Evolutionary conservation across 2,113 vertebrate genomes (phyloP), one percentile per base, ranked within the genome.

Genomic region (Tragelaphus imberbis): DNA sequence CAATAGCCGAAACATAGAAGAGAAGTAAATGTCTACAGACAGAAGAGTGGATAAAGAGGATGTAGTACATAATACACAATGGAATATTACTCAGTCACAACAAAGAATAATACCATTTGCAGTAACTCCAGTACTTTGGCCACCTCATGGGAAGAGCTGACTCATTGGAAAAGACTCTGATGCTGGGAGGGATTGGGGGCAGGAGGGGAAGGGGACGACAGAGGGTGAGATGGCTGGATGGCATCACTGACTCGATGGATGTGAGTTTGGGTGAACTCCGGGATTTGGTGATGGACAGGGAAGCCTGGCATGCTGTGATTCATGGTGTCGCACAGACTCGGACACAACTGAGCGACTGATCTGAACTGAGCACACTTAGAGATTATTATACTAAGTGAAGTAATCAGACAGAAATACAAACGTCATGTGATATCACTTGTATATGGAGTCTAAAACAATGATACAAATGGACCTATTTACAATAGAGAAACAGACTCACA

Each of bases 1-100:
- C 14, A 47, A 28, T 1, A 79, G 14, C 75, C 7, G 27, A 47
- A 27, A 28, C 25, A 49, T 16, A 47, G 25, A 79, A 47, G 25
- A 0, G 1, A 28, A 0, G 0, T 28, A 16, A 47, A 79, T 15
- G 25, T 5, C 44, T 25, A 47, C 25, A 44, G 40, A 28, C 3
- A 47, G 25, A 47, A 47, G 40, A 79, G 13, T 28, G 13, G 40
- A 47, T 47, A 47, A 47, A 79, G 75, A 79, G 7, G 40, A 79
- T 5, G 40, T 15, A 23, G 71, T 47, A 16, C 0, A 9, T 47
- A 47, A 40, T 28, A 16, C 3, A 47, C 15, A 28, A 47, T 79
- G 75, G 40, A 79, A 49, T 30, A 79, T 9, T 79, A 27, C 36
- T 77, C 36, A 79, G 75, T 47, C 44, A 28, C 2, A 33, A 51